Evolutionary conservation across 2,888 invertebrate species (phyloP).

Genomic region (Cartodere bifasciata): DNA sequence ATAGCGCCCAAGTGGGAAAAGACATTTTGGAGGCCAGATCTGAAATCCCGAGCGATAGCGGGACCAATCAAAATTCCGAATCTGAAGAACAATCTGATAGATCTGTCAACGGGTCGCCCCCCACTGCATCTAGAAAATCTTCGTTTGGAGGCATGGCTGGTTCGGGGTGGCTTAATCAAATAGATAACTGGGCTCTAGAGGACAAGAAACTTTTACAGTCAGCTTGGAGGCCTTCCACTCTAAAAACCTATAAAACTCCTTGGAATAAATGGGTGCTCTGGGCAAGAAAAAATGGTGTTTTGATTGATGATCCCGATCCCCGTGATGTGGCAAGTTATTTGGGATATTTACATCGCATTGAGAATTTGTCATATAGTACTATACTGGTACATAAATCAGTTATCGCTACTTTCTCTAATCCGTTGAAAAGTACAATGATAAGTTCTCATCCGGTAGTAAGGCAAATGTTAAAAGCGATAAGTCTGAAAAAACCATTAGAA

Average conservation of each 20-base stretch:
- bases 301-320: too few relatives aligned
- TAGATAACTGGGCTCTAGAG: too few relatives aligned
- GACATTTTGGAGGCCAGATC: slow-evolving; percentile 23
- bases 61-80: slow-evolving; percentile 11
- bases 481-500: not conserved
- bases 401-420: not conserved
- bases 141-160: too few relatives aligned
- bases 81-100: slow-evolving; percentile 10
- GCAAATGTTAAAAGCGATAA: not conserved
- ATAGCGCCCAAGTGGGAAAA: slow-evolving; percentile 18
- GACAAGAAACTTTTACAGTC: too few relatives aligned
- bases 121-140: slow-evolving; percentile 8
- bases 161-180: too few relatives aligned
- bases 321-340: too few relatives aligned
- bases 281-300: too few relatives aligned
- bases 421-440: not conserved
- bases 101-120: slow-evolving; percentile 8
- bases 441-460: not conserved
- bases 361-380: too few relatives aligned
- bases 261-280: not conserved
- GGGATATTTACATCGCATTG: not conserved
- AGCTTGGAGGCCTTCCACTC: not conserved
- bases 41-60: slow-evolving; percentile 21
- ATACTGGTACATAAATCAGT: slow-evolving; percentile 1
- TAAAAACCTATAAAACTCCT: not conserved